phyloP scores from a whole-genome alignment of 1,140 invertebrate species.

The Procambarus virginalis region DNA sequence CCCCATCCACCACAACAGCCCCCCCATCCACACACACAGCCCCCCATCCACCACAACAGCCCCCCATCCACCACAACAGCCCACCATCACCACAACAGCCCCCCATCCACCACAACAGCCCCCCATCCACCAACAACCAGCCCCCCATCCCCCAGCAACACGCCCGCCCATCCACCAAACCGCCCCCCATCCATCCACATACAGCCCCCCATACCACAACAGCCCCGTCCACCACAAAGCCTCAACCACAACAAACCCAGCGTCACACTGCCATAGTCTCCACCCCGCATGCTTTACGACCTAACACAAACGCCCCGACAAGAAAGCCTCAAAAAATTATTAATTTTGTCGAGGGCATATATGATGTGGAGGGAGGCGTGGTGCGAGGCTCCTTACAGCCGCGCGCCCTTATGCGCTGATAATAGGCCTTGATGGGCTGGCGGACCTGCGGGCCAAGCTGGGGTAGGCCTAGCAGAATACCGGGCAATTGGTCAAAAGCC shows the following conservation, averaged over 20 bases:
- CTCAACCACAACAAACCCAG: background rate
- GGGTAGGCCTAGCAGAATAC: slow-evolving; percentile 8
- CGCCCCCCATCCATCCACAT: no score
- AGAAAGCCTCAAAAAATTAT: background rate
- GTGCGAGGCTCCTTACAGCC: background rate
- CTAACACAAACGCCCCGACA: background rate
- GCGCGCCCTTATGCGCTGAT: background rate
- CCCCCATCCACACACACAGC: no score
- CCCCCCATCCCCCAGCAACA: background rate
- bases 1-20: no score
- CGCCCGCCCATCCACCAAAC: no score
- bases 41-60: no score
- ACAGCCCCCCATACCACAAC: no score
- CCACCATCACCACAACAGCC: no score
- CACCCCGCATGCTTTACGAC: background rate
- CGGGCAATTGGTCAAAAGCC: slow-evolving; percentile 24
- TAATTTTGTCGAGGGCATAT: slow-evolving; percentile 19
- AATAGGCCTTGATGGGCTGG: slow-evolving; percentile 33
- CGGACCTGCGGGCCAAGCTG: slow-evolving; percentile 5
- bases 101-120: no score
- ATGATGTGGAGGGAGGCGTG: background rate
- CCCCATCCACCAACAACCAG: background rate
- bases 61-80: background rate
- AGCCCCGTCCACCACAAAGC: no score
- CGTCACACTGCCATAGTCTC: background rate